Percentiles rank a stretch among this genome's conserved stretches.
Conservation (phyloP, 2,797 vertebrate genomes). For the Galago senegalensis region DNA sequence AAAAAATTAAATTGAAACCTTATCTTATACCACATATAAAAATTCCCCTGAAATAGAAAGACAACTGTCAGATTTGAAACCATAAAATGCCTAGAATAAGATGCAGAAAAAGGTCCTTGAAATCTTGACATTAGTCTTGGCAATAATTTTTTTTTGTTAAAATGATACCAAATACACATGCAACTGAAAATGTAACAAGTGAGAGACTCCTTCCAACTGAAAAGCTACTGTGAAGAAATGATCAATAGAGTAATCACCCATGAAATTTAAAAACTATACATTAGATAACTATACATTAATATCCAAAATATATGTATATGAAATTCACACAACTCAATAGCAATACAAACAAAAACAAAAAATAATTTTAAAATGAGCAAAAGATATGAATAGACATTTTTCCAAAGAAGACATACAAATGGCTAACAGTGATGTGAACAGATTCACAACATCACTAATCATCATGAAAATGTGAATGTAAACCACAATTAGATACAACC, state of each 20-base stretch:
- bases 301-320: background rate
- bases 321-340: background rate
- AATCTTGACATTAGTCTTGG: background rate
- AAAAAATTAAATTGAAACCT: background rate
- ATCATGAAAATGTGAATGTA: background rate
- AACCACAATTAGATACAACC: background rate
- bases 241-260: background rate
- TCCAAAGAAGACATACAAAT: background rate
- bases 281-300: background rate
- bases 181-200: background rate
- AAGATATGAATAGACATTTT: background rate
- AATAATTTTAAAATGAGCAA: background rate
- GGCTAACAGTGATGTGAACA: background rate
- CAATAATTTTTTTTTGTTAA: background rate
- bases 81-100: background rate
- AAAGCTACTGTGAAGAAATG: background rate
- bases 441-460: background rate
- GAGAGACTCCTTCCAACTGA: background rate
- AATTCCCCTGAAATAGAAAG: background rate
- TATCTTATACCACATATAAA: background rate
- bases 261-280: background rate
- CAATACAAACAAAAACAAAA: background rate
- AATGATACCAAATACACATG: background rate
- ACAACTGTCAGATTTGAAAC: background rate
- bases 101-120: background rate